Conservation (phyloP, 2,113 vertebrate genomes). For the Cyprinus carpio region DNA sequence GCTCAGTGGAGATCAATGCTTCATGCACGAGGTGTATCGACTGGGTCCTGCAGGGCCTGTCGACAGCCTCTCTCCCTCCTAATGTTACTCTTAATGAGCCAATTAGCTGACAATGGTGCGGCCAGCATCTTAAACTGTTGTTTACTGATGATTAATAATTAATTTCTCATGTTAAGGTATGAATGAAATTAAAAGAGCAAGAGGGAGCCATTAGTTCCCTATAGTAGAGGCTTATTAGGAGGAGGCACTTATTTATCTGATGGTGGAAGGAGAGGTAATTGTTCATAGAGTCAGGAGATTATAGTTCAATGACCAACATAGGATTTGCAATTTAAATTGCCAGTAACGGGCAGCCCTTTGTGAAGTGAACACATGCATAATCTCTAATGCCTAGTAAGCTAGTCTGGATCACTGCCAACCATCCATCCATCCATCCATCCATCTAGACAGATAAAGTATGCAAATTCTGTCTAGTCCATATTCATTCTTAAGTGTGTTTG, state of each 20-base stretch:
- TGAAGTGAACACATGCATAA: conserved; percentile 67
- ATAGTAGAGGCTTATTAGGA: conserved; percentile 80
- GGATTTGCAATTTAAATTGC: conserved; percentile 73
- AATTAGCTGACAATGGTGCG: conserved; percentile 81
- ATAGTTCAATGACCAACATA: conserved; percentile 68
- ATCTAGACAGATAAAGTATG: neutral
- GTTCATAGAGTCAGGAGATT: conserved; percentile 75
- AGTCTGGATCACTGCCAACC: conserved; percentile 53
- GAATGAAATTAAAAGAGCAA: conserved; percentile 83
- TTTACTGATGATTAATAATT: conserved; percentile 84
- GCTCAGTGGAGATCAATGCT: conserved; percentile 73
- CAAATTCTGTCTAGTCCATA: neutral
- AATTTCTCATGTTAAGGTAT: conserved; percentile 83
- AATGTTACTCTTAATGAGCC: conserved; percentile 82
- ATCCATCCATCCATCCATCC: neutral
- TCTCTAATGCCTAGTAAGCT: conserved; percentile 66
- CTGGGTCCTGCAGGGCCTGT: conserved; percentile 69
- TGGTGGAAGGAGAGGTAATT: conserved; percentile 73
- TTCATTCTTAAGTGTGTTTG: neutral
- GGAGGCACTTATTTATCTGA: conserved; percentile 78
- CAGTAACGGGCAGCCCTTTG: conserved; percentile 67
- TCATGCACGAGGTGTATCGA: conserved; percentile 73
- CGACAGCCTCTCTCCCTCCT: conserved; percentile 76
- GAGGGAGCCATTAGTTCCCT: conserved; percentile 79
- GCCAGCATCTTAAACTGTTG: conserved; percentile 81